phyloP scores from a whole-genome alignment of 2,888 invertebrate species.

The Sinotaia quadrata region DNA sequence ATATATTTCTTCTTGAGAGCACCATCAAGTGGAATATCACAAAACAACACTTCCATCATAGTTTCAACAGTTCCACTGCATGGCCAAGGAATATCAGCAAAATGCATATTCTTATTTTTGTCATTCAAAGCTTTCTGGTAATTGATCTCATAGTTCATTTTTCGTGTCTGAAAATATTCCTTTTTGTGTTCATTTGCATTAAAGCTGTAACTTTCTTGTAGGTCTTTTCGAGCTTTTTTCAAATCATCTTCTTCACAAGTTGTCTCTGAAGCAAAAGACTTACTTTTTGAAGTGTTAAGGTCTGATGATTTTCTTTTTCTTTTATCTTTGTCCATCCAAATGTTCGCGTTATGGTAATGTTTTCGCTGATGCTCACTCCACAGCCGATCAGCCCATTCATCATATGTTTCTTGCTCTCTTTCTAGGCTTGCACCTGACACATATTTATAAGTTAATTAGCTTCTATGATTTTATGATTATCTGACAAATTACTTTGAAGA shows the following conservation, averaged over 20 bases:
- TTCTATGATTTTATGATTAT: no score
- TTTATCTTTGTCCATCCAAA: no score
- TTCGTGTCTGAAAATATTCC: slow-evolving; percentile 38
- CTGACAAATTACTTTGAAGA: no score
- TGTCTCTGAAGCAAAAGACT: slow-evolving; percentile 31
- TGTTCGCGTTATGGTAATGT: no score
- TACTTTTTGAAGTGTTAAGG: slow-evolving; percentile 24
- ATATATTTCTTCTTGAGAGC: slow-evolving; percentile 51
- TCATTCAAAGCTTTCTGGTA: slow-evolving; percentile 41
- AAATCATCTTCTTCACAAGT: slow-evolving; percentile 29
- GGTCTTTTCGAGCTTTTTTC: slow-evolving; percentile 45
- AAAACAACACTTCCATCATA: slow-evolving; percentile 53
- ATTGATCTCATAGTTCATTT: slow-evolving; percentile 49
- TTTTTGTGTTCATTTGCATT: slow-evolving; percentile 37
- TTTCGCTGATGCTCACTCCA: slow-evolving; percentile 35
- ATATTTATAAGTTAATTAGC: no score
- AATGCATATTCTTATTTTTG: slow-evolving; percentile 39
- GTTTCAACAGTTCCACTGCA: slow-evolving; percentile 35
- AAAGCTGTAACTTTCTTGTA: slow-evolving; percentile 49
- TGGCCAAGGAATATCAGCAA: slow-evolving; percentile 65
- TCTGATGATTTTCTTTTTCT: slow-evolving; percentile 21
- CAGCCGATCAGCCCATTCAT: slow-evolving; percentile 59
- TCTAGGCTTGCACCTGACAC: slow-evolving; percentile 47
- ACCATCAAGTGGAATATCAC: slow-evolving; percentile 37
- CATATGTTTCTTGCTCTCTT: slow-evolving; percentile 47